Percentiles rank a stretch among this genome's conserved stretches.
These are phyloP conservation scores for Psammodynastes pulverulentus DNA, from an alignment of 2,113 vertebrate species.

Conservation along the genomic window DNA sequence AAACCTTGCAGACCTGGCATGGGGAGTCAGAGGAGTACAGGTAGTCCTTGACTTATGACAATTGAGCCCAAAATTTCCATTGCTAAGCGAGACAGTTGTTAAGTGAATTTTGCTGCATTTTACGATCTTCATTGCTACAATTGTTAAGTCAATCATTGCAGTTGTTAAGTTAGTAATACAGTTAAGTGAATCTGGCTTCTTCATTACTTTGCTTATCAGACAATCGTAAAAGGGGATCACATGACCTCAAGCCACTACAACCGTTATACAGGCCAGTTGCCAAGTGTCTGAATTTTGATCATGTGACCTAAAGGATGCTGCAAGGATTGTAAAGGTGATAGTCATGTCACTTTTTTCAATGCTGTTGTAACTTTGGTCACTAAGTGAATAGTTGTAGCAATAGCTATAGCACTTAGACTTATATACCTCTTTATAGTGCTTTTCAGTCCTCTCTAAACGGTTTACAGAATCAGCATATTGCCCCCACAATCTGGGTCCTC, in stretches of 20 bases:
- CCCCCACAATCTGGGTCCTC: too few species aligned
- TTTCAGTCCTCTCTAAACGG: too few species aligned
- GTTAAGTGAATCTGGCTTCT: background rate
- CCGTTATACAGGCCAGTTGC: background rate
- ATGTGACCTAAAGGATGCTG: background rate
- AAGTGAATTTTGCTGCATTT: background rate
- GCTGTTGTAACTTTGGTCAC: background rate
- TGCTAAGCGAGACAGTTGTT: background rate
- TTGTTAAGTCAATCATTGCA: background rate
- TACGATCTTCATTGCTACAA: background rate
- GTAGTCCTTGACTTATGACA: background rate
- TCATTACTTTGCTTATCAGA: background rate
- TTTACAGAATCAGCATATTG: too few species aligned
- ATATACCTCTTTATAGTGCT: too few species aligned
- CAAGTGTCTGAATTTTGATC: background rate
- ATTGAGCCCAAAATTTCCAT: background rate
- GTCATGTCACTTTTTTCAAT: background rate
- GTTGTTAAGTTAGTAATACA: background rate
- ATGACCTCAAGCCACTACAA: background rate
- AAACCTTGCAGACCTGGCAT: background rate
- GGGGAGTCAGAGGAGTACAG: background rate
- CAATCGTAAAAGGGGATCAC: background rate
- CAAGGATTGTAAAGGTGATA: background rate
- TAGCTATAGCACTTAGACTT: too few species aligned
- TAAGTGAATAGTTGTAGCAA: background rate